Evolutionary conservation across 2,888 invertebrate species (phyloP), one percentile per base, ranked within the genome.

Genomic region (Nysson spinosus): DNA sequence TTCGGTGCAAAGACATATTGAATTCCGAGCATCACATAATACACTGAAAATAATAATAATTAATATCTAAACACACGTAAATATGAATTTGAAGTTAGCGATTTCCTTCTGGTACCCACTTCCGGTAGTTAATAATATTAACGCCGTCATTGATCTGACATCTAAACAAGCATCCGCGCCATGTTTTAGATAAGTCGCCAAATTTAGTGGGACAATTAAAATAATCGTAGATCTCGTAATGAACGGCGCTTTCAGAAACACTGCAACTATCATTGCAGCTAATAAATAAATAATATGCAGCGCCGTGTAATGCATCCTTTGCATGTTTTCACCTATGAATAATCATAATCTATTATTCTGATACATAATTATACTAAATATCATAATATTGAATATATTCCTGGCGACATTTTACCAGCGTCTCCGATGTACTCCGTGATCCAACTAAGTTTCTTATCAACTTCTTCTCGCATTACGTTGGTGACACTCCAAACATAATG

Each of bases 401-500:
- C 4, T 4, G 16, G 30, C 7, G 3, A 0, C 30, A 12, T 24
- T 14, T 3, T 69, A 85, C 87, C 83, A 20, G 85, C 83, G 58
- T 82, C 81, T 3, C 83, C 86, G 7, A 87, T 82, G 28, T 85
- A 85, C 40, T 76, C 69, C 9, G 81, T 82, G 32, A 87, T 78
- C 87, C 87, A 87, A 3, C 78, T 83, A 1, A 87, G 72, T 43
- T 86, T 86, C 11, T 82, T 56, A 28, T 87, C 85, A n/a, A 87
- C 54, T 68, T 87, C 85, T 16, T 44, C 20, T 3, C 78, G 78
- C 83, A 86, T 84, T 1, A 67, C 77, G 32, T 83, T 80, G 9
- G 85, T 85, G 6, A 84, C 40, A 49, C 85, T 74, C 78, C 78
- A 83, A 16, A 85, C 67, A 26, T 77, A 87, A 43, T 88, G 85